These are phyloP conservation scores for Polyploca ridens DNA, from an alignment of 2,888 invertebrate species.

Conservation along the genomic window DNA sequence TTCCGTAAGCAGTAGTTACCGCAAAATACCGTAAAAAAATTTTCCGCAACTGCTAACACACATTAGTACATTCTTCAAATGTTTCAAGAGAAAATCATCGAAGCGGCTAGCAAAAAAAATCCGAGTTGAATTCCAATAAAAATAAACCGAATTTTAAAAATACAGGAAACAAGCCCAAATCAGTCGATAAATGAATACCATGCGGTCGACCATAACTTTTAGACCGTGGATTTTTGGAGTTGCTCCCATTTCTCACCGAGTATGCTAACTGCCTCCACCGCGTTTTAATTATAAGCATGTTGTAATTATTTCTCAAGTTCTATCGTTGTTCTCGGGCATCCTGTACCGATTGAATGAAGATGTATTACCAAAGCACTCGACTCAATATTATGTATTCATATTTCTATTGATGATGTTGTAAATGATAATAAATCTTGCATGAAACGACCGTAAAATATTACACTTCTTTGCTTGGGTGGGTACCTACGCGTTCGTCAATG, in stretches of 20 bases:
- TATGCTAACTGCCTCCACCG: slow-evolving; percentile 9
- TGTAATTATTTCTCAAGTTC: slow-evolving; percentile 43
- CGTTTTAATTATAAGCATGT: slow-evolving; percentile 33
- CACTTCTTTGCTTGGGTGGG: background rate
- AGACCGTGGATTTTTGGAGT: slow-evolving; percentile 24
- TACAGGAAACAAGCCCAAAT: slow-evolving; percentile 22
- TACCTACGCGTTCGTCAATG: background rate
- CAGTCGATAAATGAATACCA: slow-evolving; percentile 17
- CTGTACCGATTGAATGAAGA: slow-evolving; percentile 37
- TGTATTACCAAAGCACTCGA: slow-evolving; percentile 7
- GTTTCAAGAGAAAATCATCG: background rate
- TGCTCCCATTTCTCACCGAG: slow-evolving; percentile 15
- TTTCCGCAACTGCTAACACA: background rate
- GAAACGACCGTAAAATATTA: slow-evolving; percentile 9
- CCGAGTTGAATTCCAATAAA: background rate
- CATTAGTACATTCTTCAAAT: slow-evolving; percentile 2
- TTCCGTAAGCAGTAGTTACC: background rate
- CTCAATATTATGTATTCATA: background rate
- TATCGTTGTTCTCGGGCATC: slow-evolving; percentile 41
- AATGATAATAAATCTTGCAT: slow-evolving; percentile 8
- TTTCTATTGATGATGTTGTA: background rate
- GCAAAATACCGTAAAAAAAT: background rate
- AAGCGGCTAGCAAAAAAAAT: slow-evolving; percentile 4
- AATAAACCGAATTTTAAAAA: slow-evolving; percentile 5
- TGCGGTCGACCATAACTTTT: slow-evolving; percentile 17